Base-by-base conservation (phyloP, 2,888 invertebrate species). In the Cyclophora albipunctata region DNA sequence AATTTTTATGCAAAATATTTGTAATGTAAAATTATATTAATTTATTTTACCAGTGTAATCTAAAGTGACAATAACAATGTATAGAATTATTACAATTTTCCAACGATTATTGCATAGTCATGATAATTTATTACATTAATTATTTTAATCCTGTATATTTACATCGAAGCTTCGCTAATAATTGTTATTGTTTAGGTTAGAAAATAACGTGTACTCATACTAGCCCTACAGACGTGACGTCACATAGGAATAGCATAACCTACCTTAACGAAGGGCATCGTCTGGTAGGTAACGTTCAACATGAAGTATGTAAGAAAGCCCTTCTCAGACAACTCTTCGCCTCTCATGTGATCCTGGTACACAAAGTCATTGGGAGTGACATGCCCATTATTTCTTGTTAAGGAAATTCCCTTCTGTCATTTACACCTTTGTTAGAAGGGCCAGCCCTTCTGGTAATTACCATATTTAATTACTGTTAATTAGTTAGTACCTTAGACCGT, bases 281-380 rank as follows among this genome's bases (percentile, higher is more conserved):
- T 59, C 48, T 40, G 47, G 49, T 54, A 57, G 58, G 57, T 55
- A 47, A 58, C 47, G 52, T 46, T 50, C 48, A 45, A 51, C 20
- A 20, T 20, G 20, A 51, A 4, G 55, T 53, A 45, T 20, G 50
- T 48, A 48, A 54, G 51, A 60, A 64, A 65, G 65, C 69, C 72
- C 69, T 71, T 75, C 68, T 51, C 49, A 46, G 51, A 37, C 37
- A 37, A 42, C 63, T 74, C 64, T 63, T 75, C 51, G 4, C n/a
- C 33, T 60, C 46, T 60, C 57, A 79, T 89, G 82, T 47, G 59
- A 54, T 65, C 89, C 89, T 87, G 72, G 85, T 89, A 78, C 65
- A 71, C 78, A 84, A 89, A 89, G 89, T 89, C 89, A 89, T 89
- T 89, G 89, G 87, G 87, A 89, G 89, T 89, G 89, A 89, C 89